phyloP scores from a whole-genome alignment of 2,888 invertebrate species.

The Cheilosia scutellata region DNA sequence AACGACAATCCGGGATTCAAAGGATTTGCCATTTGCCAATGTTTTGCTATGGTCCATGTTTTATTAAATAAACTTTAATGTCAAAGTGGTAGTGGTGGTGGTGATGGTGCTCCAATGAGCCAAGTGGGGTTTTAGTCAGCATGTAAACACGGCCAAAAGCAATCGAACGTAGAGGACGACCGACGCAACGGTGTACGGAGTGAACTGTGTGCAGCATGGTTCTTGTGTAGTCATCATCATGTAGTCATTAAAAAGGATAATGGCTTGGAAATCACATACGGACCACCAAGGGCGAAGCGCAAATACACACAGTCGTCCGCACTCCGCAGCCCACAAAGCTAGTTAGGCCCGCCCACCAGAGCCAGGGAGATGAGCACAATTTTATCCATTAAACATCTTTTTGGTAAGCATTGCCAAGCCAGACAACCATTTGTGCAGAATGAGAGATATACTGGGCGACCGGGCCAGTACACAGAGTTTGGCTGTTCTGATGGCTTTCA shows the following conservation, averaged over 20 bases:
- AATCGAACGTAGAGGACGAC: slow-evolving; percentile 37
- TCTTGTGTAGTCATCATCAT: slow-evolving; percentile 66
- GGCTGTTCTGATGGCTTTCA: slow-evolving; percentile 25
- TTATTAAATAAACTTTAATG: slow-evolving; percentile 71
- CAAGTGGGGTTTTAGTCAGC: slow-evolving; percentile 25
- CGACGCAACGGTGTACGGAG: not conserved
- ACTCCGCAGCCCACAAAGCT: not conserved
- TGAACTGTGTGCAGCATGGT: slow-evolving; percentile 11
- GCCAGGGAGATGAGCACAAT: slow-evolving; percentile 46
- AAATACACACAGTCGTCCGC: slow-evolving; percentile 1
- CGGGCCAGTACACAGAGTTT: not conserved
- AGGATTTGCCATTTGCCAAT: slow-evolving; percentile 71
- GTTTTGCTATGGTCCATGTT: slow-evolving; percentile 61
- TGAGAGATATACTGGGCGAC: slow-evolving; percentile 56
- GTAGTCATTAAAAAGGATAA: slow-evolving; percentile 75
- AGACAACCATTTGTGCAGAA: slow-evolving; percentile 61
- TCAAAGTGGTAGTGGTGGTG: not conserved
- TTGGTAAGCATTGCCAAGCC: slow-evolving; percentile 70
- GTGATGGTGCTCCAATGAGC: not conserved
- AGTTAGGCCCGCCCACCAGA: not conserved
- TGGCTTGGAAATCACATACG: slow-evolving; percentile 72
- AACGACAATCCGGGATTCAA: slow-evolving; percentile 56
- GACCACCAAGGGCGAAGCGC: slow-evolving; percentile 52
- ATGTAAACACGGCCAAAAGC: slow-evolving; percentile 65
- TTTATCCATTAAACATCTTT: slow-evolving; percentile 73